Conservation (phyloP, 2,797 vertebrate species). For the Taenioides sp. region DNA sequence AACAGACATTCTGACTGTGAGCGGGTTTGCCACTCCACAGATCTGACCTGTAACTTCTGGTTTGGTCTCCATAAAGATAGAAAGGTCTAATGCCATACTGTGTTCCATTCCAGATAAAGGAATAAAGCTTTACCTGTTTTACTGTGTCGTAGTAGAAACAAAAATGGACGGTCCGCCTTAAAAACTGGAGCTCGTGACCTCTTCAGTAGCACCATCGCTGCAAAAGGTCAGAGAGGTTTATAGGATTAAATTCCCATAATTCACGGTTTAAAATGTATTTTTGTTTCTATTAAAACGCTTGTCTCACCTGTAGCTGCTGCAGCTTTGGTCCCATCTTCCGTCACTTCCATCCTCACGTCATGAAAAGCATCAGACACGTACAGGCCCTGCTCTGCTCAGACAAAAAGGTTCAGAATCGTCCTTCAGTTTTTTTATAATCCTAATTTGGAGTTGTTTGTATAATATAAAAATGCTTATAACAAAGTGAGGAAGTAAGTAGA, state of each 20-base stretch:
- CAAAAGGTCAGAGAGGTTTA: not conserved
- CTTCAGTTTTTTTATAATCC: not conserved
- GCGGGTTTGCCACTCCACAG: too few relatives aligned
- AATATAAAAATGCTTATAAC: too few relatives aligned
- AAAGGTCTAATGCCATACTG: too few relatives aligned
- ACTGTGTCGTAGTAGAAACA: constrained; percentile 84
- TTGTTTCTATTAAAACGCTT: too few relatives aligned
- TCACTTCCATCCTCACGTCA: constrained; percentile 86
- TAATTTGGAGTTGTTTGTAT: not conserved
- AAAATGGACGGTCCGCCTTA: constrained; percentile 88
- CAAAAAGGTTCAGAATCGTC: not conserved
- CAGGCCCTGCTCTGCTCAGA: constrained; percentile 70
- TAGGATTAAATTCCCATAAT: not conserved
- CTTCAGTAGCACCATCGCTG: constrained; percentile 89
- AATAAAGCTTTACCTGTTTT: constrained; percentile 78
- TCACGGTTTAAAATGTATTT: too few relatives aligned
- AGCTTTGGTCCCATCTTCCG: constrained; percentile 86
- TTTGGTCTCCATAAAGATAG: too few relatives aligned
- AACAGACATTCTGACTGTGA: too few relatives aligned
- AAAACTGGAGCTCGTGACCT: constrained; percentile 86
- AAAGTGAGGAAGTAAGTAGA: too few relatives aligned
- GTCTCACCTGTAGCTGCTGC: constrained; percentile 83
- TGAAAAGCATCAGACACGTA: constrained; percentile 89
- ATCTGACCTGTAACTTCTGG: too few relatives aligned
- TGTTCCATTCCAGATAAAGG: too few relatives aligned